Evolutionary conservation across 1,140 invertebrate genomes (phyloP), one percentile per base, ranked within the genome.

Genomic region (Rhopalosiphum maidis): DNA sequence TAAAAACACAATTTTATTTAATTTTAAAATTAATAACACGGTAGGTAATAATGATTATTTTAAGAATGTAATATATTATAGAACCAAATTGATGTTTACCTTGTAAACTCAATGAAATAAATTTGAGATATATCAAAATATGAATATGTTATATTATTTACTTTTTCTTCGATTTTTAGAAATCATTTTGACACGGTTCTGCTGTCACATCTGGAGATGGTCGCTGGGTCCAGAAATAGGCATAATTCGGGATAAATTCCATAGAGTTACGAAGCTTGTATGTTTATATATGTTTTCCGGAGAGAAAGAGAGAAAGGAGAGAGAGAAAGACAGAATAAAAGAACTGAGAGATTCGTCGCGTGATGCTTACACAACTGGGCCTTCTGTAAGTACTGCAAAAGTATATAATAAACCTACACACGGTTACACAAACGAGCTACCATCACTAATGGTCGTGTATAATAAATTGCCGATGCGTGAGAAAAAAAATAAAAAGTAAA

Each of bases 401-500:
- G 60, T 77, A n/a, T 77, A 77, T 35, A 77, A 77, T 77, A 77
- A 77, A 77, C 60, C 15, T 77, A 35, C 60, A 77, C n/a, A 77
- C 60, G 15, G 18, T n/a, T 77, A 18, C 15, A 77, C 30, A 77
- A 77, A 35, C 60, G 60, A 77, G 60, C 4, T 15, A 77, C 60
- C n/a, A 77, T n/a, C n/a, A 77, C 60, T 77, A 77, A 77, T 77
- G 60, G 60, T n/a, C 5, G 60, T 77, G 60, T 77, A 35, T 77
- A 77, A 77, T 77, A 77, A 77, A 77, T 77, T 77, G 60, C 60
- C 60, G 60, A 77, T 77, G 60, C 60, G 60, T 77, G 60, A 77
- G 60, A 77, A 77, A 77, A n/a, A 35, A 77, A 77, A 77, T 35
- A 11, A 77, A 77, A 77, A 77, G 60, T 77, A 77, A 77, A 77